Percentiles rank a stretch among this genome's conserved stretches.
These are phyloP conservation scores for Sparus aurata DNA, from an alignment of 2,797 vertebrate genomes.

Conservation along the genomic window DNA sequence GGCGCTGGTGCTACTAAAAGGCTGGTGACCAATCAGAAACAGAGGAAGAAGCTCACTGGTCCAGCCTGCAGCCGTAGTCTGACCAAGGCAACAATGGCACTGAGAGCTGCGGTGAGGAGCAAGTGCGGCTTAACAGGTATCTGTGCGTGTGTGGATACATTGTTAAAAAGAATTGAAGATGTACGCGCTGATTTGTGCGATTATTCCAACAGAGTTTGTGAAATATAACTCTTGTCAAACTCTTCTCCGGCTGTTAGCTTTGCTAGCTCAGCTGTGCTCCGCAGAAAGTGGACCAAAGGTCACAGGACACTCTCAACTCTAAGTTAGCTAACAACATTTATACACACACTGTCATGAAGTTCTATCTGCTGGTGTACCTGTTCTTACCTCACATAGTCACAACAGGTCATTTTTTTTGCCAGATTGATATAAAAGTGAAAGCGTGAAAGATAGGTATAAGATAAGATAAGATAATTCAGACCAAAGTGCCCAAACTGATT, in stretches of 20 bases:
- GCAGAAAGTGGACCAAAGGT: conserved; percentile 8
- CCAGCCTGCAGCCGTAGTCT: too few relatives aligned
- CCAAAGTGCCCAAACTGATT: too few relatives aligned
- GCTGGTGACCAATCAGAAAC: too few relatives aligned
- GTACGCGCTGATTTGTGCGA: rapidly evolving
- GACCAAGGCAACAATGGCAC: neutral
- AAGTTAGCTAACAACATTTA: neutral
- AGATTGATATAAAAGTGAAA: too few relatives aligned
- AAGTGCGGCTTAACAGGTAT: neutral
- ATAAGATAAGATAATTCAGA: too few relatives aligned
- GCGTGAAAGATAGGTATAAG: too few relatives aligned
- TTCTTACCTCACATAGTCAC: too few relatives aligned
- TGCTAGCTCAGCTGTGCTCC: neutral
- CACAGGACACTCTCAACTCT: neutral
- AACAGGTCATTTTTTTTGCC: too few relatives aligned
- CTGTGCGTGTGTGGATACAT: neutral
- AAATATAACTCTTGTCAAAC: rapidly evolving
- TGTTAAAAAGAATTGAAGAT: neutral
- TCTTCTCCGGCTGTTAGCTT: neutral
- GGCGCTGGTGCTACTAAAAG: too few relatives aligned
- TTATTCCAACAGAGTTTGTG: neutral
- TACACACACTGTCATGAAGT: neutral
- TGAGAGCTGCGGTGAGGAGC: neutral
- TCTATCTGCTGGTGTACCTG: neutral
- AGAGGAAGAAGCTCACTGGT: too few relatives aligned